phyloP scores from a whole-genome alignment of 2,797 vertebrate genomes.

The Melanotaenia pygmaea region DNA sequence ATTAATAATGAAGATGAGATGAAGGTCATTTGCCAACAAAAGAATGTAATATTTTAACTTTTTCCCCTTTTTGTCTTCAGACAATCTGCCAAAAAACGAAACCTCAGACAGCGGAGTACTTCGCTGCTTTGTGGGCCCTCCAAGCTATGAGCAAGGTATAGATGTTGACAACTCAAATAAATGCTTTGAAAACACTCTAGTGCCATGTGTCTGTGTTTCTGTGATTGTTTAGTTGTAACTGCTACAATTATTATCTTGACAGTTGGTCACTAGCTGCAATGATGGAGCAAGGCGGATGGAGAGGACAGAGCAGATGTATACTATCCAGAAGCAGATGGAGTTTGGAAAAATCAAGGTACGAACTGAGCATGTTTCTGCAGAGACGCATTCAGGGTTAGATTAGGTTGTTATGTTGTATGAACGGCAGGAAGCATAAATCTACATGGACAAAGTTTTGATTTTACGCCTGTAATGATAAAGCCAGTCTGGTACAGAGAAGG shows the following conservation, averaged over 20 bases:
- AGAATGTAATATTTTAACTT: background rate
- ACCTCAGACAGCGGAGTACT: slow-evolving; percentile 75
- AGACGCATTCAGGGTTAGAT: background rate
- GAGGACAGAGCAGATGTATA: slow-evolving; percentile 95
- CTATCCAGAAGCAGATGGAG: slow-evolving; percentile 94
- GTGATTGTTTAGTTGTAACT: background rate
- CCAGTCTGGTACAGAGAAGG: background rate
- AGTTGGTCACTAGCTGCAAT: slow-evolving; percentile 94
- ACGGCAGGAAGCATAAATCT: background rate
- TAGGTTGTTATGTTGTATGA: background rate
- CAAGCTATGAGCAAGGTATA: slow-evolving; percentile 95
- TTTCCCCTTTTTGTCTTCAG: slow-evolving; percentile 69
- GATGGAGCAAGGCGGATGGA: slow-evolving; percentile 94
- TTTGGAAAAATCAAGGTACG: slow-evolving; percentile 95
- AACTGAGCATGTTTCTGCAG: background rate
- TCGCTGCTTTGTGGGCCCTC: slow-evolving; percentile 86
- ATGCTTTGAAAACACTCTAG: background rate
- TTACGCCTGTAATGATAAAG: background rate
- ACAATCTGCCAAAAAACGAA: slow-evolving; percentile 93
- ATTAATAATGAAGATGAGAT: background rate
- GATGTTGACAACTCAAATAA: background rate
- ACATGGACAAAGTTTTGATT: background rate
- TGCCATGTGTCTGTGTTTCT: background rate
- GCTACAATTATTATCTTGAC: slow-evolving; percentile 5
- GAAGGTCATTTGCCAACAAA: background rate